Conservation (phyloP, 92 coral and sea anemone genomes). For the Porites cylindrica region DNA sequence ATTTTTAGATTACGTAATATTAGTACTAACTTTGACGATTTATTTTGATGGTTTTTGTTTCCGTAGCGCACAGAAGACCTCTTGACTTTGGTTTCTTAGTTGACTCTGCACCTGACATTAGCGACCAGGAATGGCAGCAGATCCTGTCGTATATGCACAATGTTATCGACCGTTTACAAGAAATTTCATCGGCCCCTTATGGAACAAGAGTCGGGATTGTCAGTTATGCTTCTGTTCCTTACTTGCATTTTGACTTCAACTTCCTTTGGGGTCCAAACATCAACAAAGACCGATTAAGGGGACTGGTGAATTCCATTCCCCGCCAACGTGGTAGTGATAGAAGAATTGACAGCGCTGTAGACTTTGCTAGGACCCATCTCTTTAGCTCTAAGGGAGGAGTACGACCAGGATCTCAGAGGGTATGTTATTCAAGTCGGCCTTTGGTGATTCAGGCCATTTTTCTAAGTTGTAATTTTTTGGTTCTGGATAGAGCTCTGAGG, state of each 20-base stretch:
- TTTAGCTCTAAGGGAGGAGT: constrained; percentile 74
- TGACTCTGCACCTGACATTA: constrained; percentile 82
- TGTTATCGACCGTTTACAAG: constrained; percentile 58
- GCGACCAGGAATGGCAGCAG: constrained; percentile 60
- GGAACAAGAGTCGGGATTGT: constrained; percentile 80
- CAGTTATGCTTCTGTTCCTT: constrained; percentile 70
- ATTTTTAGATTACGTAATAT: too few relatives aligned
- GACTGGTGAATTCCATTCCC: constrained; percentile 55
- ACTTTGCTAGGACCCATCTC: constrained; percentile 58
- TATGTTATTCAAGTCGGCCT: constrained; percentile 11
- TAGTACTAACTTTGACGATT: too few relatives aligned
- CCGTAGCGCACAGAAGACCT: constrained; percentile 67
- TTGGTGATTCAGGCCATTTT: not conserved
- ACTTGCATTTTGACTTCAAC: constrained; percentile 63
- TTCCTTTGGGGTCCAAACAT: constrained; percentile 60
- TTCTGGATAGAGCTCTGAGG: too few relatives aligned
- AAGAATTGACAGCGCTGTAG: constrained; percentile 70
- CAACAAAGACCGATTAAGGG: constrained; percentile 48
- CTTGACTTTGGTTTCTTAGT: constrained; percentile 79
- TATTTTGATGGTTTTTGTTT: not conserved
- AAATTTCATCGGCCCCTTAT: constrained; percentile 53
- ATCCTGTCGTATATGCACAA: constrained; percentile 55
- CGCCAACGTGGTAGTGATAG: constrained; percentile 65
- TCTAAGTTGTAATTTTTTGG: too few relatives aligned
- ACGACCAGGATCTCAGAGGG: constrained; percentile 74